These are phyloP conservation scores for Eupithecia dodoneata DNA, from an alignment of 2,888 invertebrate genomes.

Conservation along the genomic window DNA sequence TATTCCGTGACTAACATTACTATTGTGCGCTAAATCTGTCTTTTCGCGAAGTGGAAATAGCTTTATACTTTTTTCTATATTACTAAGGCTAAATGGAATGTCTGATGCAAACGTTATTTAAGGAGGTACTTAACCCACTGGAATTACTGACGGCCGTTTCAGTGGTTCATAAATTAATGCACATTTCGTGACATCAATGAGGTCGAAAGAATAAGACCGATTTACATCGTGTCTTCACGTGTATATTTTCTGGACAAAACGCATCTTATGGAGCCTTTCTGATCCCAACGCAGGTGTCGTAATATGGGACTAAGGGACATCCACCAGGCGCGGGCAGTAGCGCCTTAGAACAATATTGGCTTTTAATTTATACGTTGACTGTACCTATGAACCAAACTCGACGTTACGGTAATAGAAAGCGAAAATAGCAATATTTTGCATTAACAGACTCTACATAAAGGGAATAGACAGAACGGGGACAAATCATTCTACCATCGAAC, in stretches of 20 bases:
- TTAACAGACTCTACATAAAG: too few species aligned
- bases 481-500: too few species aligned
- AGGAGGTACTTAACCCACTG: neutral
- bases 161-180: conserved; percentile 17
- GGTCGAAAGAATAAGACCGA: neutral
- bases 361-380: too few species aligned
- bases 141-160: conserved; percentile 12
- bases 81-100: conserved; percentile 13
- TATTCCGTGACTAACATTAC: conserved; percentile 42
- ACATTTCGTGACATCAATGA: conserved; percentile 3
- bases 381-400: too few species aligned
- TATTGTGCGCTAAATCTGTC: conserved; percentile 41
- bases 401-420: too few species aligned
- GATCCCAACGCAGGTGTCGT: too few species aligned
- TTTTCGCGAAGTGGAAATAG: conserved; percentile 39
- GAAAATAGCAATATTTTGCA: too few species aligned
- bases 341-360: too few species aligned
- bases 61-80: conserved; percentile 33
- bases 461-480: too few species aligned
- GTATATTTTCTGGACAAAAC: neutral
- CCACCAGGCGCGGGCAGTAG: too few species aligned
- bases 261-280: too few species aligned
- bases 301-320: too few species aligned
- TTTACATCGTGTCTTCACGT: neutral
- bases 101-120: conserved; percentile 9